Evolutionary conservation across 2,113 vertebrate genomes (phyloP), one percentile per base, ranked within the genome.

Genomic region (Phalacrocorax aristotelis): DNA sequence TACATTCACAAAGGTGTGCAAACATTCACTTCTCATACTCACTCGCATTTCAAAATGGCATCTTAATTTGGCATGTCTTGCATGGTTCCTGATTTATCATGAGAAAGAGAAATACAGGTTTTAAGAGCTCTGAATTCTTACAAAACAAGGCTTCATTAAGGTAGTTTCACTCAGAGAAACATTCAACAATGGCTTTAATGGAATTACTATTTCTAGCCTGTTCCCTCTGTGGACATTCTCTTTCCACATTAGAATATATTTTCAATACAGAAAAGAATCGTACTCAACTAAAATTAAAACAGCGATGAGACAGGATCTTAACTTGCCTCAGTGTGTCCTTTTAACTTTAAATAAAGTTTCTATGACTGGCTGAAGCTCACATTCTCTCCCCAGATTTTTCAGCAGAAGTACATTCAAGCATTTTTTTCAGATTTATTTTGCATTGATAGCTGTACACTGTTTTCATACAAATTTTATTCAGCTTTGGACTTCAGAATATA

Each of bases 361-460:
- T 78, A 3, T 64, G 16, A 36, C 22, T 42, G 7, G 20, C 21
- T 87, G 54, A 91, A 95, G 61, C 3, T 77, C 30, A 64, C 13
- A 4, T 7, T 77, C 1, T 10, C 4, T 83, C 13, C 11, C 11
- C 40, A 60, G 20, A 51, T 68, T 90, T 72, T 93, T 55, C 61
- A 89, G 32, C 26, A 60, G 40, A 65, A 46, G 9, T 65, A 54
- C 5, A 34, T 60, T 93, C 17, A 57, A 68, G 8, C 3, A 34
- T 1, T 34, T 54, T 79, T 91, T 80, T 57, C 32, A 40, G 15
- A 57, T 49, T 72, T 52, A 9, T 86, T 89, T 65, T 65, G 29
- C n/a, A 74, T 18, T 9, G 2, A 40, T 19, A 83, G 2, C 2
- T 3, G 0, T 32, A 52, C 0, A 0, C 2, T 48, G 6, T 60